Conservation (phyloP, 2,113 vertebrate species). For the Artemisiospiza belli region DNA sequence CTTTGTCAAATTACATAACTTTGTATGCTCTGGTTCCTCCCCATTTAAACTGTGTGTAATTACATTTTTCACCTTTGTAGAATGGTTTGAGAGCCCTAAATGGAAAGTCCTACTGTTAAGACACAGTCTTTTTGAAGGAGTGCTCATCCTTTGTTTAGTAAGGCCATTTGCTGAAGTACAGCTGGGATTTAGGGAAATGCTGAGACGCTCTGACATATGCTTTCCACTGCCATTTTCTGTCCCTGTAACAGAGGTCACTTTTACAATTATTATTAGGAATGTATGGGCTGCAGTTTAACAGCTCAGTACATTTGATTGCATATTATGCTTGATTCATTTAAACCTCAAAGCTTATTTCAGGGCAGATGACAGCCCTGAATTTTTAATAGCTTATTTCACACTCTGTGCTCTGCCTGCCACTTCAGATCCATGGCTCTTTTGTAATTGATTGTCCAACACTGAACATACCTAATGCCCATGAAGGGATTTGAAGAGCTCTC, state of each 20-base stretch:
- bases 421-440: constrained; percentile 7
- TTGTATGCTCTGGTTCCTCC: background rate
- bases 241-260: background rate
- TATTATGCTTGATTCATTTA: constrained; percentile 16
- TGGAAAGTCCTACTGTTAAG: background rate
- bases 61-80: background rate
- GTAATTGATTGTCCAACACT: constrained; percentile 21
- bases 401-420: background rate
- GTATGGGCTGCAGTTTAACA: constrained; percentile 11
- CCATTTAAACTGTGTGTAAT: background rate
- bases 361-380: background rate
- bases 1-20: background rate
- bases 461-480: background rate
- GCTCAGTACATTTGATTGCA: constrained; percentile 10
- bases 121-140: background rate
- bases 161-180: background rate
- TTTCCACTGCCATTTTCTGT: background rate
- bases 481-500: background rate
- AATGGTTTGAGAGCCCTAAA: background rate
- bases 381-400: constrained; percentile 53
- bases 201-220: background rate
- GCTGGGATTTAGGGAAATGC: background rate
- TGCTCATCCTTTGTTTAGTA: background rate
- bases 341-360: constrained; percentile 17
- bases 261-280: constrained; percentile 15